A percentile compares a stretch with the other conserved stretches of the same genome.
These are phyloP conservation scores for Amphiduros pacificus DNA, from an alignment of 2,888 invertebrate genomes.

Conservation along the genomic window DNA sequence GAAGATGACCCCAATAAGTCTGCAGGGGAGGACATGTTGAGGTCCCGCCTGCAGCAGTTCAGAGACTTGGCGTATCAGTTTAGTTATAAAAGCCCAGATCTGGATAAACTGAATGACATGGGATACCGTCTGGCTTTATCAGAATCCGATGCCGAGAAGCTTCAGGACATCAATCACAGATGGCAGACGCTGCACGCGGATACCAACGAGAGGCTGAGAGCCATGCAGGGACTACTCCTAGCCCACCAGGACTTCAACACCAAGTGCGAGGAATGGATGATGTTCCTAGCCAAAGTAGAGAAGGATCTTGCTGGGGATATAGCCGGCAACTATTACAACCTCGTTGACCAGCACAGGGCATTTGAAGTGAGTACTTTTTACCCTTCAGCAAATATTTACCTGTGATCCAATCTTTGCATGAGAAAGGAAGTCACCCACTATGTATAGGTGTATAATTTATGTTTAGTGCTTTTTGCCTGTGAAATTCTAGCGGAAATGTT, in stretches of 20 bases:
- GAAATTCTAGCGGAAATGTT: no score
- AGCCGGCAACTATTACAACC: constrained; percentile 47
- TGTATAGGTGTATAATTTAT: no score
- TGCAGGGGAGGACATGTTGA: constrained; percentile 43
- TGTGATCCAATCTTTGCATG: no score
- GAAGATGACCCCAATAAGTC: constrained; percentile 42
- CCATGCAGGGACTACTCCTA: constrained; percentile 44
- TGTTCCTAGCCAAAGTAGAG: constrained; percentile 51
- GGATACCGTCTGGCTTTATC: constrained; percentile 50
- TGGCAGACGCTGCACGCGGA: constrained; percentile 45
- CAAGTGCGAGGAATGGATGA: constrained; percentile 55
- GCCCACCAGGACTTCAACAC: constrained; percentile 52
- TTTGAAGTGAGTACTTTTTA: constrained; percentile 42
- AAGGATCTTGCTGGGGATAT: constrained; percentile 46
- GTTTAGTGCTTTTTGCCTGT: no score
- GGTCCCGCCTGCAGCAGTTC: constrained; percentile 42
- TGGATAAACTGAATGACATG: constrained; percentile 50
- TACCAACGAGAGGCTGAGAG: constrained; percentile 40
- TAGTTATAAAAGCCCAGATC: constrained; percentile 32
- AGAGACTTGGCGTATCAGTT: constrained; percentile 32
- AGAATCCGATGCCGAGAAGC: constrained; percentile 36
- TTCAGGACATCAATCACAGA: constrained; percentile 46
- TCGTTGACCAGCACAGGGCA: constrained; percentile 46
- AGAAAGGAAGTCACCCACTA: no score
- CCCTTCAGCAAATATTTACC: no score